A percentile compares a stretch with the other conserved stretches of the same genome.
Conservation (phyloP, 2,888 invertebrate genomes). For the Schizaphis graminum region DNA sequence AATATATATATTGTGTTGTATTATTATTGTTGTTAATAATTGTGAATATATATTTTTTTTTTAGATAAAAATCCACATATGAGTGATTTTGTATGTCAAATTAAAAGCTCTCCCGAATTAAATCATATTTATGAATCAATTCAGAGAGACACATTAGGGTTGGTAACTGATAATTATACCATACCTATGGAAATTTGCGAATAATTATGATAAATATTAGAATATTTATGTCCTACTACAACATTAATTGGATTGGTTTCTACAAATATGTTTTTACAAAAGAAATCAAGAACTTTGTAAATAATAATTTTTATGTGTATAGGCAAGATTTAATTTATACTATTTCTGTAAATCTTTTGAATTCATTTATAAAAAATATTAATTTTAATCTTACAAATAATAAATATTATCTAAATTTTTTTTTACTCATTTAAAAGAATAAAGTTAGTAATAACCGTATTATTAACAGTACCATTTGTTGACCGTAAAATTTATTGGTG, state of each 20-base stretch:
- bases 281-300: slow-evolving; percentile 47
- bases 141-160: slow-evolving; percentile 78
- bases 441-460: slow-evolving; percentile 1
- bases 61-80: slow-evolving; percentile 95
- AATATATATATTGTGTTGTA: background rate
- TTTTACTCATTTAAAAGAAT: background rate
- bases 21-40: slow-evolving; percentile 21
- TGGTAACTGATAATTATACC: slow-evolving; percentile 46
- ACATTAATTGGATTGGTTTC: slow-evolving; percentile 38
- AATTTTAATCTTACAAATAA: slow-evolving; percentile 37
- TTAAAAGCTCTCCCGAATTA: slow-evolving; percentile 90
- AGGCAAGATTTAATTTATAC: slow-evolving; percentile 34
- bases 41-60: slow-evolving; percentile 68
- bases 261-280: slow-evolving; percentile 20
- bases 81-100: slow-evolving; percentile 92
- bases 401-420: slow-evolving; percentile 1
- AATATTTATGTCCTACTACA: slow-evolving; percentile 23
- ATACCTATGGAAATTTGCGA: slow-evolving; percentile 58
- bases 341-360: slow-evolving; percentile 39
- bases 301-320: slow-evolving; percentile 57
- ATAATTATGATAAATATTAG: slow-evolving; percentile 22
- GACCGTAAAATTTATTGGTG: background rate
- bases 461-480: slow-evolving; percentile 27
- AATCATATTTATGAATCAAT: slow-evolving; percentile 93
- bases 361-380: slow-evolving; percentile 46